Base-by-base conservation (phyloP, 2,797 vertebrate species). In the Aselliscus stoliczkanus region DNA sequence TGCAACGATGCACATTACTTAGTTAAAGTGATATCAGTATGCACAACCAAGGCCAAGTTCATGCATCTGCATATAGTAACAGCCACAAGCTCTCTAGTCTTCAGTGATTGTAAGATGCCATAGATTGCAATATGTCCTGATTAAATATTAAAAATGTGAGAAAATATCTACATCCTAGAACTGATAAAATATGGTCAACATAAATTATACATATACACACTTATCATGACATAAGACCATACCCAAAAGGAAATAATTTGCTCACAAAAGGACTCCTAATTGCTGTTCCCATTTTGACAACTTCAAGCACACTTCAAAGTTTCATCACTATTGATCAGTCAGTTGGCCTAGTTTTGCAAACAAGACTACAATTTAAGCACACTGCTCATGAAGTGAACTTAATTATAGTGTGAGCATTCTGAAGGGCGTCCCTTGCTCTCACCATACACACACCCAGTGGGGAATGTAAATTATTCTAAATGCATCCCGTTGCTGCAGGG, bases 221-320 rank as follows among this genome's bases (percentile, higher is more conserved):
- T 34, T 25, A 29, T 11, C 15, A 39, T 12, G 62, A 47, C 73
- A 67, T 29, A 85, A 62, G 76, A 34, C 39, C 12, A 8, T 10
- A 58, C 56, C 62, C 29, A 70, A 60, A 77, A 70, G 76, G 79
- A 96, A 93, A 52, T 62, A 10, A 39, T 88, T 54, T 96, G 34
- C 18, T 88, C 67, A 94, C 12, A n/a, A 95, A 96, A 82, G 92
- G 64, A 11, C 27, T 60, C 60, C 47, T 92, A 90, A 96, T 89
- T 91, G 94, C 80, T 34, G 79, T 92, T 10, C 94, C 94, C 83
- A 18, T 47, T 29, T 88, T 95, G 90, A 96, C 42, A 62, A 65
- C 76, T 93, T 96, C 86, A 82, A 95, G 56, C 11, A 81, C 87
- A 12, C 82, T 97, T 97, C 77, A 96, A 76, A 93, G 39, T 56